Percentiles rank a stretch among this genome's conserved stretches.
phyloP scores from a whole-genome alignment of 2,797 vertebrate genomes.

The Crax fasciolata region DNA sequence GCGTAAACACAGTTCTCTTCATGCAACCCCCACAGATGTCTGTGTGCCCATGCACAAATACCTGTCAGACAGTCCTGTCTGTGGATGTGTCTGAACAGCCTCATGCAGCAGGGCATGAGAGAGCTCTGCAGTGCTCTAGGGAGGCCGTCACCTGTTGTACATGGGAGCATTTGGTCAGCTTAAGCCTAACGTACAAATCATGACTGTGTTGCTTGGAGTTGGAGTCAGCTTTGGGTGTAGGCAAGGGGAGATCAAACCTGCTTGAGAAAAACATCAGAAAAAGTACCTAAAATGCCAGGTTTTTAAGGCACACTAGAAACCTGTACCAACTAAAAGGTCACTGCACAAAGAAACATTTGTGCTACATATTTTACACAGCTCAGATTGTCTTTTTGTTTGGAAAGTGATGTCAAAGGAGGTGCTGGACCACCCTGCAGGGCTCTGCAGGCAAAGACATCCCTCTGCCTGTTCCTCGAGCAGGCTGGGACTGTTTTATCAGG shows the following conservation, averaged over 20 bases:
- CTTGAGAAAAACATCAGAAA: neutral
- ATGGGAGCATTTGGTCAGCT: neutral
- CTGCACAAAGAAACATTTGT: neutral
- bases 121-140: neutral
- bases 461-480: neutral
- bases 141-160: neutral
- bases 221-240: neutral
- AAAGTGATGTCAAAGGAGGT: rapidly evolving
- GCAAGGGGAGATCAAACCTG: neutral
- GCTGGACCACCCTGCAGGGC: neutral
- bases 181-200: neutral
- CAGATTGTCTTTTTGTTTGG: neutral
- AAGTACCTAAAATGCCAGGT: neutral
- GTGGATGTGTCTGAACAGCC: neutral
- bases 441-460: neutral
- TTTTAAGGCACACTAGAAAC: neutral
- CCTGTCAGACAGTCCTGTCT: neutral
- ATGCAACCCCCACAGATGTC: neutral
- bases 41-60: rapidly evolving
- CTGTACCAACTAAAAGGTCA: neutral
- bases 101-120: neutral
- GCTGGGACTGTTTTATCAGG: neutral
- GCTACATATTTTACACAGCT: neutral
- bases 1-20: neutral
- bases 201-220: neutral